Base-by-base conservation (phyloP, 53 echinoderm and acorn worm genomes). In the Paracentrotus lividus region DNA sequence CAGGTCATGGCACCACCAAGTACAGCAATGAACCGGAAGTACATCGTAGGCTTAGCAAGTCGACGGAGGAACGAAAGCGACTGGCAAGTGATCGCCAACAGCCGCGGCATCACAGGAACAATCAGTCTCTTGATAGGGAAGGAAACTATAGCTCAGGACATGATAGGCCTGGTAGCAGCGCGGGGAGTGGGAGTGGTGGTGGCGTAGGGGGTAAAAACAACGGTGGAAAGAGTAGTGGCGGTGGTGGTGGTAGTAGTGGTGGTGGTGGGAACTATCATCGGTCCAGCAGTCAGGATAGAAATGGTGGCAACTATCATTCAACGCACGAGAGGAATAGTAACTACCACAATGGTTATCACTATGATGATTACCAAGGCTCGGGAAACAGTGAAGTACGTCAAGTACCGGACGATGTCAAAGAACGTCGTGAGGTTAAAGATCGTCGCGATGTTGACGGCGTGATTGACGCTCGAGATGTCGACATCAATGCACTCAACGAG, bases 401-500 rank as follows among this genome's bases (percentile, higher is more conserved):
- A 81, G 81, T 81, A 81, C 81, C 81, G 7, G 81, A 81, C 47
- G 81, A 81, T 27, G 81, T 81, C 1, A 72, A 92, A 24, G 92
- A 92, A 42, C 16, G 92, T 38, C 54, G 92, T 3, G 76, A 91
- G n/a, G n/a, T n/a, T n/a, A n/a, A n/a, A n/a, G n/a, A n/a, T n/a
- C n/a, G n/a, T 47, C 54, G 77, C 9, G 59, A 92, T 77, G 92
- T 3, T 20, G 92, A 92, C 33, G 92, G 84, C 42, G 92, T 92
- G 55, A 92, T 92, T 13, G 92, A 92, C 81, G 92, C 92, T 21
- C 56, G 92, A 24, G 95, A 95, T 42, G 93, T 95, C 64, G 95
- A 95, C 59, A 88, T 95, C 61, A 90, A 93, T 91, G 93, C 90
- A 68, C 93, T 98, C 42, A 98, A 96, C 92, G 98, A 98, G 92